These are phyloP conservation scores for Machimus rusticus DNA, from an alignment of 2,888 invertebrate genomes.

Conservation along the genomic window DNA sequence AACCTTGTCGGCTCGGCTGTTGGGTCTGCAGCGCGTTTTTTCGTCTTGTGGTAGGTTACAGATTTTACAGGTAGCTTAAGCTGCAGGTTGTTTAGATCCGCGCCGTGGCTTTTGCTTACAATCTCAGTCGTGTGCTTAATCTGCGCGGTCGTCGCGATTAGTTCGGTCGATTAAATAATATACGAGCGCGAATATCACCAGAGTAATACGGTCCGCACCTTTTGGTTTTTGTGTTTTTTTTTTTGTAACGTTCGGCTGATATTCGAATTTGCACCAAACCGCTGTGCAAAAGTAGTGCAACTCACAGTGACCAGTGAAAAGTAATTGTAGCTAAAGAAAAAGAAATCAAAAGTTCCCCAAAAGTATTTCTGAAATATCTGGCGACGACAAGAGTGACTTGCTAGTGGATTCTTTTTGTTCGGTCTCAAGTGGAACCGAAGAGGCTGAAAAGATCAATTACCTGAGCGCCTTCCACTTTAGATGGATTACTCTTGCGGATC, in stretches of 20 bases:
- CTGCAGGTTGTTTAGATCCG: slow-evolving; percentile 34
- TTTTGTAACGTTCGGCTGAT: not conserved
- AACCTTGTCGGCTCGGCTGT: not conserved
- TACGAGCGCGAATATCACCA: not conserved
- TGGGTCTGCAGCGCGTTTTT: not conserved
- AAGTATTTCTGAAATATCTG: not conserved
- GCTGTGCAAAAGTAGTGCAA: not conserved
- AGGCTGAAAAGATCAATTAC: slow-evolving; percentile 31
- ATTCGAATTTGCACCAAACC: not conserved
- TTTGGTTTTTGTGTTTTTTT: not conserved
- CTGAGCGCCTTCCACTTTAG: slow-evolving; percentile 2
- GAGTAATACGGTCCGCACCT: not conserved
- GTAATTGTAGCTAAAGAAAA: not conserved
- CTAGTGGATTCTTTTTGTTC: not conserved
- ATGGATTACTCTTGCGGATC: slow-evolving; percentile 33
- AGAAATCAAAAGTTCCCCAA: not conserved
- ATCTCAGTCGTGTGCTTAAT: slow-evolving; percentile 15
- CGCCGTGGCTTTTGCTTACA: slow-evolving; percentile 10
- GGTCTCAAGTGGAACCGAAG: not conserved
- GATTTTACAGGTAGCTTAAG: slow-evolving; percentile 13
- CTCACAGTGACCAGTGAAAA: slow-evolving; percentile 13
- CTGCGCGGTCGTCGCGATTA: slow-evolving; percentile 18
- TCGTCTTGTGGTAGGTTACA: slow-evolving; percentile 34
- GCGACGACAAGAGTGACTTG: not conserved
- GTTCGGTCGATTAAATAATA: slow-evolving; percentile 26